Conservation (phyloP, 2,888 invertebrate species). For the Neocrepidodera transversa region DNA sequence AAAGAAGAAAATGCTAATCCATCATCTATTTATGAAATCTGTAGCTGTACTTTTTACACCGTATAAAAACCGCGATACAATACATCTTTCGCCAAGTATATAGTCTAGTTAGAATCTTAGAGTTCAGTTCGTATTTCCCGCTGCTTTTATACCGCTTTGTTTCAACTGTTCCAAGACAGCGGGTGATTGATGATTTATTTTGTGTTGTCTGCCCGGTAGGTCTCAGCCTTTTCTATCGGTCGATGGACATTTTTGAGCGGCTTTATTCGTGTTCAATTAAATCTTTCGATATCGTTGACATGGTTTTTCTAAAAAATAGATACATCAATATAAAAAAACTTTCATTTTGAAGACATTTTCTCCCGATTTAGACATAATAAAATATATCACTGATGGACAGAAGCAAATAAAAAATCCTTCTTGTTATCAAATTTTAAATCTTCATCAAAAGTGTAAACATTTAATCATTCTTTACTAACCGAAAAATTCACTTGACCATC, state of each 20-base stretch:
- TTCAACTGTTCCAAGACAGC: conserved; percentile 58
- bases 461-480: neutral
- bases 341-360: no score
- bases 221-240: conserved; percentile 53
- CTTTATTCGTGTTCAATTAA: conserved; percentile 50
- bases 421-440: neutral
- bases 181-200: conserved; percentile 62
- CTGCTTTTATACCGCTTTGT: conserved; percentile 59
- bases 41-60: conserved; percentile 54
- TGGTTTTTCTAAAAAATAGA: no score
- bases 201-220: conserved; percentile 60
- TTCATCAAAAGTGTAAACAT: neutral
- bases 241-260: conserved; percentile 44
- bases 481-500: neutral
- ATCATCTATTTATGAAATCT: conserved; percentile 59
- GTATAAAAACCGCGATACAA: conserved; percentile 52
- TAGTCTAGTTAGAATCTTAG: conserved; percentile 57
- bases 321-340: no score
- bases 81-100: conserved; percentile 55
- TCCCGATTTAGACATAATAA: no score
- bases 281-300: conserved; percentile 34
- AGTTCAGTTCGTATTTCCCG: conserved; percentile 60
- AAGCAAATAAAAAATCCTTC: neutral
- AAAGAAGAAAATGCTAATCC: conserved; percentile 45
- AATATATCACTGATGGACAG: no score